Conservation (phyloP, 2,888 invertebrate species). For the Ceraclea dissimilis region DNA sequence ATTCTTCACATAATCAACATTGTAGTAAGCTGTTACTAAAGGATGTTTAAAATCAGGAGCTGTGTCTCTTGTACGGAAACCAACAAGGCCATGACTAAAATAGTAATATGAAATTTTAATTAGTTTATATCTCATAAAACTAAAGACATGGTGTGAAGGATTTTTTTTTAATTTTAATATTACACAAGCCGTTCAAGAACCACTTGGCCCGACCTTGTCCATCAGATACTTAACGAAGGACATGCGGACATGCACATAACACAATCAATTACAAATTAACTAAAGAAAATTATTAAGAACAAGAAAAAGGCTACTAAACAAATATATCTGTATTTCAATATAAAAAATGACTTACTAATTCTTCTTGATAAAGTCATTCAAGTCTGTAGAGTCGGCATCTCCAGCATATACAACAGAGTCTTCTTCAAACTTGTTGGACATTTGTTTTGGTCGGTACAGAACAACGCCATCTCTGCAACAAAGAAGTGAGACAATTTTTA, state of each 20-base stretch:
- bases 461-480: conserved; percentile 69
- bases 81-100: conserved; percentile 81
- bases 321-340: too few species aligned
- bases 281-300: too few species aligned
- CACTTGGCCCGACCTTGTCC: background rate
- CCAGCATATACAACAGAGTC: conserved; percentile 68
- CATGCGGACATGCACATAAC: too few species aligned
- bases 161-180: background rate
- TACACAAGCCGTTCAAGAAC: too few species aligned
- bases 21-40: conserved; percentile 83
- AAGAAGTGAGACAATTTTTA: background rate
- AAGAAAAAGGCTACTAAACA: too few species aligned
- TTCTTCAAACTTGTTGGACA: conserved; percentile 92
- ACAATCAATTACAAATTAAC: too few species aligned
- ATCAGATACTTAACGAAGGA: background rate
- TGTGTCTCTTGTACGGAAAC: conserved; percentile 81
- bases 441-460: conserved; percentile 79
- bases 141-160: background rate
- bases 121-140: background rate
- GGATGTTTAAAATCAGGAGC: conserved; percentile 82
- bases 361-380: conserved; percentile 75
- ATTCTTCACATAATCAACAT: conserved; percentile 94
- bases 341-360: conserved; percentile 76
- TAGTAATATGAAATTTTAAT: background rate
- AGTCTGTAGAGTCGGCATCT: conserved; percentile 54